These are phyloP conservation scores for Simalia tracyae DNA, from an alignment of 2,797 vertebrate genomes.

Conservation along the genomic window DNA sequence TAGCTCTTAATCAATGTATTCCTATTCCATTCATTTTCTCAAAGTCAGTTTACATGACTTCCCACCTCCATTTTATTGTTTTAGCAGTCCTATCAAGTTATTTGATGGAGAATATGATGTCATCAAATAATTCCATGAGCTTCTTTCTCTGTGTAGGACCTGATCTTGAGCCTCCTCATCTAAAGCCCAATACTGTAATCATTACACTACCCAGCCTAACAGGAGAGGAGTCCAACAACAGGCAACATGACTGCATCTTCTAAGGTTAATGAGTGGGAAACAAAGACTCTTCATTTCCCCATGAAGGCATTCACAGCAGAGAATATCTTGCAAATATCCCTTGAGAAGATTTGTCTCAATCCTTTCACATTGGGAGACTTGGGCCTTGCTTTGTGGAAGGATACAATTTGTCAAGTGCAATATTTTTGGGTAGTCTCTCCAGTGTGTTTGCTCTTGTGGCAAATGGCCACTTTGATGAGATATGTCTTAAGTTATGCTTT, in stretches of 20 bases:
- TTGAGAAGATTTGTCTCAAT: background rate
- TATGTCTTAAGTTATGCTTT: conserved; percentile 56
- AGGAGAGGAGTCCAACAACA: background rate
- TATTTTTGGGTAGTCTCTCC: conserved; percentile 36
- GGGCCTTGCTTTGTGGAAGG: conserved; percentile 4
- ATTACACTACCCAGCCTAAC: background rate
- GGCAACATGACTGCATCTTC: background rate
- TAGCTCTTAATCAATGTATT: background rate
- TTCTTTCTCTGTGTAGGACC: background rate
- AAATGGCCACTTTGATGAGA: conserved; percentile 47
- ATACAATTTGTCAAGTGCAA: conserved; percentile 35
- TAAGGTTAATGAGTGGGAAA: background rate
- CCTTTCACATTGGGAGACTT: background rate
- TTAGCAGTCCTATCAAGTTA: background rate
- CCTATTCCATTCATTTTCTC: background rate
- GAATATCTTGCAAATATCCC: background rate
- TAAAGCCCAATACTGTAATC: background rate
- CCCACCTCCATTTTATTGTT: background rate
- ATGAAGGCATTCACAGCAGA: background rate
- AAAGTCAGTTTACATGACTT: background rate
- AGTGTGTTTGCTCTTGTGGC: conserved; percentile 47
- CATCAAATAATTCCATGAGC: background rate
- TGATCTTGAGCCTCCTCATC: background rate
- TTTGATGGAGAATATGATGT: background rate
- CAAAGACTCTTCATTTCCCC: background rate